Evolutionary conservation across 2,888 invertebrate genomes (phyloP).

Genomic region (Lypha dubia): DNA sequence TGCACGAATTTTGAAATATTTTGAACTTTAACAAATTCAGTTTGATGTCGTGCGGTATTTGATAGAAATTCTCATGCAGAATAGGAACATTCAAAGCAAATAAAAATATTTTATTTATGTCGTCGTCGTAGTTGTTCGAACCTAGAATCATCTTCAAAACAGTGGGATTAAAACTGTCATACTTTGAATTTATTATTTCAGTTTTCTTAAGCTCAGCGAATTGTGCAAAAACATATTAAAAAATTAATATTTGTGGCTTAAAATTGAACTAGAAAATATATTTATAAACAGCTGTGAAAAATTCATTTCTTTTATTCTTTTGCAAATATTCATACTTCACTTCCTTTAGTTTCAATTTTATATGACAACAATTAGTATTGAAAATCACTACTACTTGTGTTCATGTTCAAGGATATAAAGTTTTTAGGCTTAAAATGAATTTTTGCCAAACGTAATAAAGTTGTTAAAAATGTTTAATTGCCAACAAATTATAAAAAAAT

Average conservation of each 20-base stretch:
- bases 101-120: conserved; percentile 22
- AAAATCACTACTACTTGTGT: too few relatives aligned
- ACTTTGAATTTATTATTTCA: conserved; percentile 9
- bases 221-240: not conserved
- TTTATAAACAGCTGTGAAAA: not conserved
- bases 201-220: not conserved
- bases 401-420: not conserved
- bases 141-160: conserved; percentile 19
- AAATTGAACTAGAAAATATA: not conserved
- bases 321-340: not conserved
- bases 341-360: not conserved
- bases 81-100: conserved; percentile 19
- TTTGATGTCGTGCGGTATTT: conserved; percentile 56
- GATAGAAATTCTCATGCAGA: conserved; percentile 65
- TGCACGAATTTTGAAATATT: conserved; percentile 32
- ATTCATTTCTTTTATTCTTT: not conserved
- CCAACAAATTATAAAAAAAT: conserved; percentile 10
- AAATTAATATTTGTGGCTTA: not conserved
- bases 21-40: conserved; percentile 53
- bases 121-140: too few relatives aligned
- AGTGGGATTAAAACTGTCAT: not conserved
- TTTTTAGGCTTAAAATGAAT: not conserved
- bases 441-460: not conserved
- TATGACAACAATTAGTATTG: not conserved
- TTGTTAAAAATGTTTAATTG: conserved; percentile 15